A percentile compares a stretch with the other conserved stretches of the same genome.
Conservation (phyloP, 2,888 invertebrate genomes). For the Gortyna flavago region DNA sequence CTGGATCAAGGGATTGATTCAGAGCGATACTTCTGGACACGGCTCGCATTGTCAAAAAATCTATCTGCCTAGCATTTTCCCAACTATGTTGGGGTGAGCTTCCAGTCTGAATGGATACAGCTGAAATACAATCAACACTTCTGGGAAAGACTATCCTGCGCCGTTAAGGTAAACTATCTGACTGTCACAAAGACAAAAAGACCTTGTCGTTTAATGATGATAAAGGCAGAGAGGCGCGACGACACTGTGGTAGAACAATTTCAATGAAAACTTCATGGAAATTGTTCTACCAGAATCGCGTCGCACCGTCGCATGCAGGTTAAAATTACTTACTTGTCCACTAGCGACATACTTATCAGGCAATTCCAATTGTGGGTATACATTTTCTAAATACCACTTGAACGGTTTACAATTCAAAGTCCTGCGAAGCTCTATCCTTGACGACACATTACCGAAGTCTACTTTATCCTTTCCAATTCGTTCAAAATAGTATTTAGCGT, state of each 20-base stretch:
- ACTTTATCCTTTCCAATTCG: conserved; percentile 97
- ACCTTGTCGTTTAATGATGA: too few relatives aligned
- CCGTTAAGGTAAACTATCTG: too few relatives aligned
- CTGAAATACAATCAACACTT: too few relatives aligned
- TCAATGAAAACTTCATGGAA: neutral
- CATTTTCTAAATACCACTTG: conserved; percentile 98
- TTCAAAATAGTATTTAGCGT: conserved; percentile 98
- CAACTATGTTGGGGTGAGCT: too few relatives aligned
- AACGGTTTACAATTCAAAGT: conserved; percentile 97
- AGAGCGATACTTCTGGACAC: too few relatives aligned
- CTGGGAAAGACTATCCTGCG: too few relatives aligned
- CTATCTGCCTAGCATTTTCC: too few relatives aligned
- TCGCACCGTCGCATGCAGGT: neutral
- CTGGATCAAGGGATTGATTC: too few relatives aligned
- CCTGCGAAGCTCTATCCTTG: conserved; percentile 93
- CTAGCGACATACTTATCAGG: conserved; percentile 97
- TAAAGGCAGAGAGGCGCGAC: neutral
- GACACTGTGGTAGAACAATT: neutral
- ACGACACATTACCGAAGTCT: conserved; percentile 96
- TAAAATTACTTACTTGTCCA: conserved; percentile 94
- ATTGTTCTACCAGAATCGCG: neutral
- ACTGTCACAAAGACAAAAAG: too few relatives aligned
- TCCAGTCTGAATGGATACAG: too few relatives aligned
- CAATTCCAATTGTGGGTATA: conserved; percentile 98
- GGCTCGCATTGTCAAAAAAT: neutral